Base-by-base conservation (phyloP, 2,797 vertebrate genomes). In the Coregonus sp. region DNA sequence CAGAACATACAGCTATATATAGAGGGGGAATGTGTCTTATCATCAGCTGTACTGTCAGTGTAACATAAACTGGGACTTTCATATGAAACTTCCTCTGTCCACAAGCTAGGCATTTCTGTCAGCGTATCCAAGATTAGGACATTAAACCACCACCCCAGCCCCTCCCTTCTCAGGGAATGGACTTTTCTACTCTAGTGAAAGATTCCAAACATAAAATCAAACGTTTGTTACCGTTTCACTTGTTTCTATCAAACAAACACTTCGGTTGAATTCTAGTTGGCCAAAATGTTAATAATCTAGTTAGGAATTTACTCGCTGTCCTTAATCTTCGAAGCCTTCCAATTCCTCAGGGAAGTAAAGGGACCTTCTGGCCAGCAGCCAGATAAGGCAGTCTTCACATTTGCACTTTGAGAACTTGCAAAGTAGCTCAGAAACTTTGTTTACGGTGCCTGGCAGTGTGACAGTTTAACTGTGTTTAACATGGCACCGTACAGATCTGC, bases 1-100 rank as follows among this genome's bases (percentile, higher is more conserved):
- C 7, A 61, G 33, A 71, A 61, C 4, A 0, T 37, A 18, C 50
- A 7, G 70, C 81, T 83, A 83, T 81, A 75, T 75, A 79, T 86
- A 86, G 75, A 33, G 1, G 15, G 33, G 52, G 76, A 78, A 82
- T 81, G 74, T 73, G 51, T 20, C 80, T 79, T 78, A 83, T 86
- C 78, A 79, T 77, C 81, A 50, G 76, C 51, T 56, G 76, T 37
- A 29, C 59, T 67, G 75, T 31, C 2, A 67, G 31, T 33, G 65
- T 33, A 67, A 33, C 31, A 5, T 81, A 56, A 71, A 15, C 37
- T 14, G 52, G 20, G 40, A 73, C 71, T 79, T 78, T 78, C 78
- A 63, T 67, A 75, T 75, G 40, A 77, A 51, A 77, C 84, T 78
- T 82, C 76, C 75, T 77, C 47, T 73, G 72, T 80, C 50, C 63